Conservation (phyloP, 2,888 invertebrate species). For the Lacanobia wlatinum region DNA sequence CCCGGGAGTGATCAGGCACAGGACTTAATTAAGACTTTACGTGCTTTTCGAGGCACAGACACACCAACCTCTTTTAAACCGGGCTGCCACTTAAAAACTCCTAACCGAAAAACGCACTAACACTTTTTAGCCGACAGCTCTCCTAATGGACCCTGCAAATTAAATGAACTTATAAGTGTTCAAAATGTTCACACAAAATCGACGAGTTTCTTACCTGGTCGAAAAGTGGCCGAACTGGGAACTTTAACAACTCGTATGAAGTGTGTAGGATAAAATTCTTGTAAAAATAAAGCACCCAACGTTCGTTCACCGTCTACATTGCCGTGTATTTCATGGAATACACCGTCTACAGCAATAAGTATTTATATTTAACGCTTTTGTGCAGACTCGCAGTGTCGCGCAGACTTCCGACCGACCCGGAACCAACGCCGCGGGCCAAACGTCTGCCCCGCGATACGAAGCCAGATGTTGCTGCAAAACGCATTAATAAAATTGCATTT, state of each 20-base stretch:
- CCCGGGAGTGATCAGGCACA: too few species aligned
- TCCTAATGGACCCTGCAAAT: not conserved
- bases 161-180: not conserved
- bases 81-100: too few species aligned
- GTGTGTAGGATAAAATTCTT: not conserved
- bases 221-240: too few species aligned
- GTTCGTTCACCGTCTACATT: not conserved
- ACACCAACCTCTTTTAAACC: too few species aligned
- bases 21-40: too few species aligned
- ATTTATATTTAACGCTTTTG: conserved; percentile 43
- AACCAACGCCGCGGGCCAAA: conserved; percentile 35
- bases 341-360: conserved; percentile 28
- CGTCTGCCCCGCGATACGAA: not conserved
- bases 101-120: too few species aligned
- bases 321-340: not conserved
- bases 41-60: too few species aligned
- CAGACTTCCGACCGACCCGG: conserved; percentile 48
- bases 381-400: conserved; percentile 29
- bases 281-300: not conserved
- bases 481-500: conserved; percentile 44
- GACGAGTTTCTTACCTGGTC: not conserved
- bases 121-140: too few species aligned
- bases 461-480: conserved; percentile 40
- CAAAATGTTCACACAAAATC: not conserved
- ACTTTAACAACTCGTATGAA: too few species aligned